A percentile compares a stretch with the other conserved stretches of the same genome.
These are phyloP conservation scores for Chloebia gouldiae DNA, from an alignment of 2,113 vertebrate genomes.

Conservation along the genomic window DNA sequence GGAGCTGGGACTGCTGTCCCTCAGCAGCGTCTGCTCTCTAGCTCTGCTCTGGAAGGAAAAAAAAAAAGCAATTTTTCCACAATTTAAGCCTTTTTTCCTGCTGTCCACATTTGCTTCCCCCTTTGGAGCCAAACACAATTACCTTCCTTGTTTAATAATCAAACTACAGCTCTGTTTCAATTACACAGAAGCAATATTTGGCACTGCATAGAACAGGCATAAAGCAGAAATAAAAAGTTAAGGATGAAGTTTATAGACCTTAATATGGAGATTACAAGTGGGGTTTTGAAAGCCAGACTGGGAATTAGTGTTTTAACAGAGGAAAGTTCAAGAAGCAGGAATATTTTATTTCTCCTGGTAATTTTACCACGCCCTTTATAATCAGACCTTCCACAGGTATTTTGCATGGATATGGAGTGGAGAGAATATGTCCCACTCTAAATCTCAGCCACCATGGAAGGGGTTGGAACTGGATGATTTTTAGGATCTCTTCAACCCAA, in stretches of 20 bases:
- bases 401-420: neutral
- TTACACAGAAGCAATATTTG: conserved; percentile 59
- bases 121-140: neutral
- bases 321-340: neutral
- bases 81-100: neutral
- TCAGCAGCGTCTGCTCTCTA: neutral
- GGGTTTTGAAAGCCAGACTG: neutral
- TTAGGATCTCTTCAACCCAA: neutral
- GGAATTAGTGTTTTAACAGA: neutral
- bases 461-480: neutral
- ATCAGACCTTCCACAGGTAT: neutral
- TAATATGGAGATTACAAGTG: neutral
- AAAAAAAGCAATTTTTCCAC: neutral
- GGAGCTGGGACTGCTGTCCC: neutral
- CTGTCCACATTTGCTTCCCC: neutral
- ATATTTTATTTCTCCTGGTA: neutral
- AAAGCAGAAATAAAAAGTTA: conserved; percentile 43
- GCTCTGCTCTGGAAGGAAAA: neutral
- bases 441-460: neutral
- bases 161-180: conserved; percentile 10
- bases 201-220: neutral
- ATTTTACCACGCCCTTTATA: neutral
- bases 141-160: conserved; percentile 20
- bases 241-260: conserved; percentile 18
- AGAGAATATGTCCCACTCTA: neutral